These are phyloP conservation scores for Drosophila insularis DNA, from an alignment of 1,140 invertebrate genomes.

Conservation along the genomic window DNA sequence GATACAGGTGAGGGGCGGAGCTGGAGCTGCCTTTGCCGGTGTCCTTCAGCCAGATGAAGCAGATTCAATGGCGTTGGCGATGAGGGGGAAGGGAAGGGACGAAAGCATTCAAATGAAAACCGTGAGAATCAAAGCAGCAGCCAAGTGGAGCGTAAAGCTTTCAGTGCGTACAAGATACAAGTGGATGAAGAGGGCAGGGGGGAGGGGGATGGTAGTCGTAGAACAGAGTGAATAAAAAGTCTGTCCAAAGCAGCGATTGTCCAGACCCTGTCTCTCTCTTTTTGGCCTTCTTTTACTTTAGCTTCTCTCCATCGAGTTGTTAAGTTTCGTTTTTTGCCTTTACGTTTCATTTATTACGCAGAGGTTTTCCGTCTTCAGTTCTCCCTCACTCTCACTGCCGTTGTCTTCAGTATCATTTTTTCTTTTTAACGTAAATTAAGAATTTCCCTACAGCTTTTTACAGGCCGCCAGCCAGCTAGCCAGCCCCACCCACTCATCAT, in stretches of 20 bases:
- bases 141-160: slow-evolving; percentile 76
- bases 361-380: slow-evolving; percentile 38
- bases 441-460: slow-evolving; percentile 71
- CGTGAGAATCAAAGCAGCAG: slow-evolving; percentile 77
- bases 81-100: slow-evolving; percentile 11
- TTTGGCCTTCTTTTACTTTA: slow-evolving; percentile 1
- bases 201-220: slow-evolving; percentile 5
- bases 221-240: slow-evolving; percentile 21
- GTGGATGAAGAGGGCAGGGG: slow-evolving; percentile 5
- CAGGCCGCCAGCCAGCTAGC: slow-evolving; percentile 21
- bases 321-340: slow-evolving; percentile 64
- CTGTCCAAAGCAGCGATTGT: slow-evolving; percentile 60
- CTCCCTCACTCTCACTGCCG: neutral
- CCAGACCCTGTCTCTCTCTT: slow-evolving; percentile 31
- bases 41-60: slow-evolving; percentile 31
- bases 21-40: slow-evolving; percentile 1
- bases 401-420: slow-evolving; percentile 18
- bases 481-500: slow-evolving; percentile 8
- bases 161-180: slow-evolving; percentile 52
- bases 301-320: slow-evolving; percentile 39
- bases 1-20: slow-evolving; percentile 51
- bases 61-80: neutral
- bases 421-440: slow-evolving; percentile 66
- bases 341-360: slow-evolving; percentile 73
- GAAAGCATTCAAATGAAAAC: slow-evolving; percentile 75